Evolutionary conservation across 2,113 vertebrate genomes (phyloP).

Genomic region (Myrmecophaga tridactyla): DNA sequence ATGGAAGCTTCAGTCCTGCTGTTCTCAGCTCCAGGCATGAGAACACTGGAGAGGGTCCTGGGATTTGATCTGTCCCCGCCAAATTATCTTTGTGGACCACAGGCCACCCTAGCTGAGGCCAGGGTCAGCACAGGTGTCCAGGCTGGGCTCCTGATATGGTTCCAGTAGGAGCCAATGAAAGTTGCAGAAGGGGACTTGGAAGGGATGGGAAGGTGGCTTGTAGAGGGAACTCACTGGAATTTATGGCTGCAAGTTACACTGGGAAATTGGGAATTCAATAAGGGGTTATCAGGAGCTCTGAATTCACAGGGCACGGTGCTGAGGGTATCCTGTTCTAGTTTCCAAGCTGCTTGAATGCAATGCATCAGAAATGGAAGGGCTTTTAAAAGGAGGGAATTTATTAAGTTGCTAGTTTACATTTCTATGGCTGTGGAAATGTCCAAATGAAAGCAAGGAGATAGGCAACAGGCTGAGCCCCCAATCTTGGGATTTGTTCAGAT

Average conservation of each 20-base stretch:
- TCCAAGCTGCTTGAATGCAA: too few species aligned
- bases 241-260: not conserved
- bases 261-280: not conserved
- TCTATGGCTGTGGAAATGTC: too few species aligned
- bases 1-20: accelerated
- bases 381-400: too few species aligned
- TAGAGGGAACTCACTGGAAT: not conserved
- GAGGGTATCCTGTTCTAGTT: too few species aligned
- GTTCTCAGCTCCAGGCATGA: not conserved
- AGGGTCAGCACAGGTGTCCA: not conserved
- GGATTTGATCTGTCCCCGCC: not conserved
- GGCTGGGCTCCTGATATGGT: not conserved
- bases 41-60: not conserved
- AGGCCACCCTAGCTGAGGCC: not conserved
- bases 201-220: not conserved
- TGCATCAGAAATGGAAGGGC: too few species aligned
- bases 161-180: not conserved
- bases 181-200: not conserved
- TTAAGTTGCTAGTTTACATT: too few species aligned
- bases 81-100: not conserved
- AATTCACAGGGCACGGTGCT: not conserved
- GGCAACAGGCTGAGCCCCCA: too few species aligned
- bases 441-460: too few species aligned
- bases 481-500: too few species aligned
- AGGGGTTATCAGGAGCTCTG: not conserved